Base-by-base conservation (phyloP, 2,797 vertebrate genomes). In the Aplochiton taeniatus region DNA sequence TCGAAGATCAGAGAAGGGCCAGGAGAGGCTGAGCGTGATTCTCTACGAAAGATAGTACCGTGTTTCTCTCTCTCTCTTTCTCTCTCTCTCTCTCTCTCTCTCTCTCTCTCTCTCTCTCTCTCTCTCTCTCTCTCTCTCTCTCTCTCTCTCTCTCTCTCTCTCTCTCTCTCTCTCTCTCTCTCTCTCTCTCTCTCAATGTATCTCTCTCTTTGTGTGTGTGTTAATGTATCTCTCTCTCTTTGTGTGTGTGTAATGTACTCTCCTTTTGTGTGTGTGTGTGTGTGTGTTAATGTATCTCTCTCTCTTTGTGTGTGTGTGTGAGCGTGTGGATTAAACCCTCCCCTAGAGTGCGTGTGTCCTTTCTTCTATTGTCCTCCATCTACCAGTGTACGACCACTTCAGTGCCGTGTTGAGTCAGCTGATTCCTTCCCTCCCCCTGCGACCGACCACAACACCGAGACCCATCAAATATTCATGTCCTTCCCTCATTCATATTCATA, bases 401-500 rank as follows among this genome's bases (percentile, higher is more conserved):
- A 46, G 50, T 11, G 49, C 51, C 46, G n/a, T 9, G 12, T n/a
- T 11, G 52, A 51, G 59, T 64, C 45, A 62, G 57, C 57, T 52
- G 44, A 60, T 65, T 52, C 60, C 52, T 63, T 44, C 58, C 58
- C 52, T 63, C 41, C n/a, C 58, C 60, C 20, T 63, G 41, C 61
- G 46, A 63, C 51, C 16, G 58, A 59, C 50, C 47, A 58, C 67
- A 50, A 64, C 17, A 18, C 31, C 48, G 42, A 51, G 44, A 13
- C 41, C 57, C 53, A 68, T 77, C 51, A 78, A 76, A 72, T 50
- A 76, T 74, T 64, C 57, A 83, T 68, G 55, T 48, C 46, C 47
- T 47, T 56, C 47, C 42, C 57, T 74, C 60, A 79, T 77, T 68
- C 67, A 67, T 73, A 73, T 76, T 78, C 57, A 76, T 72, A 75